Evolutionary conservation across 2,797 vertebrate genomes (phyloP), one percentile per base, ranked within the genome.

Genomic region (Micrastur ruficollis): DNA sequence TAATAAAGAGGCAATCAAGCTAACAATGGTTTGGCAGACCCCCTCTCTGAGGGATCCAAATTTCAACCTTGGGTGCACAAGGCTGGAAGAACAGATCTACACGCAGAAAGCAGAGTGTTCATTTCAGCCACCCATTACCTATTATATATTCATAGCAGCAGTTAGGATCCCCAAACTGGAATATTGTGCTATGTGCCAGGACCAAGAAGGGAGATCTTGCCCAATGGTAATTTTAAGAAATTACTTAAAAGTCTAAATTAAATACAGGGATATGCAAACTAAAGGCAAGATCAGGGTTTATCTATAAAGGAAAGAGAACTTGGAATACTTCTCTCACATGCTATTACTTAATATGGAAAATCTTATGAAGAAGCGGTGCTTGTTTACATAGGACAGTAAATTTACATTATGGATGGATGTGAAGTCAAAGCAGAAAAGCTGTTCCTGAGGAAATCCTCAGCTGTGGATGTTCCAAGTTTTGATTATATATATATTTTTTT

Each of bases 1-100:
- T 87, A 92, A 92, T 89, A 78, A 87, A 62, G 75, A 94, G 71
- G 49, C 46, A 88, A 89, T 91, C 53, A 83, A 95, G 65, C 67
- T 89, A 85, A 59, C 79, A 86, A 61, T 49, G 75, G 65, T 83
- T 95, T 96, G 89, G 90, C 68, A 87, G 81, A 78, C 40, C 50
- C 83, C 56, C 38, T 66, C 72, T 74, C 84, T 11, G 44, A 87
- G 65, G 81, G 53, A 81, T 93, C 84, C 79, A 92, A 74, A 84
- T 92, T 81, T 87, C 80, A 93, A 15, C 62, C 55, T 81, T 86
- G 76, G 88, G 40, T 75, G 76, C 50, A 42, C 53, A 62, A 86
- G 53, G 34, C 52, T 86, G 68, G 56, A 72, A 80, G 83, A 81
- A 49, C 13, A 56, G 36, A 82, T 16, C 40, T 26, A 18, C 27